Percentiles rank a stretch among this genome's conserved stretches.
Evolutionary conservation across 2,797 vertebrate genomes (phyloP).

Genomic region (Sarcophilus harrisii): DNA sequence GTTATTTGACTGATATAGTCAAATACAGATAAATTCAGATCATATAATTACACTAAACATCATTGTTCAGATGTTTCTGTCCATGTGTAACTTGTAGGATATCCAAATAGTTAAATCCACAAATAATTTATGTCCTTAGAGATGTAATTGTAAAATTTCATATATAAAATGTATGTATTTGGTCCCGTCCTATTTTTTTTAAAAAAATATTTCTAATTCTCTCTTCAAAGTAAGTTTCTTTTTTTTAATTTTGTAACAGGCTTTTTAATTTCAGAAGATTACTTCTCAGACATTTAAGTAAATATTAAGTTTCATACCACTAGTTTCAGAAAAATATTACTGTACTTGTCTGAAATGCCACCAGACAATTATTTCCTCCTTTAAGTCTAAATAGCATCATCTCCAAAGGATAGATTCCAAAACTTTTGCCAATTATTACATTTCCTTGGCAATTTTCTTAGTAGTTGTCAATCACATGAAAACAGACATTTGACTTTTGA

Average conservation of each 20-base stretch:
- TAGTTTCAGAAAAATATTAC: slow-evolving; percentile 20
- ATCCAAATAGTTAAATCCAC: background rate
- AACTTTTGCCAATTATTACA: slow-evolving; percentile 39
- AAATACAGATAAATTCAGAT: background rate
- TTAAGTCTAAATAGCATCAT: slow-evolving; percentile 1
- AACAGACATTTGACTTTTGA: slow-evolving; percentile 26
- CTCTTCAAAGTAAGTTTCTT: background rate
- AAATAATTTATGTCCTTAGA: slow-evolving; percentile 27
- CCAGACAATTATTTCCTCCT: slow-evolving; percentile 24
- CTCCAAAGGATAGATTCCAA: slow-evolving; percentile 34
- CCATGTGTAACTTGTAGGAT: background rate
- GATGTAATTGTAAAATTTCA: background rate
- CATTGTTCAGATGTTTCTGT: background rate
- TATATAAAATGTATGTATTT: background rate
- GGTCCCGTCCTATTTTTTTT: background rate
- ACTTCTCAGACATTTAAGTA: slow-evolving; percentile 38
- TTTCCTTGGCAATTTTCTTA: slow-evolving; percentile 52
- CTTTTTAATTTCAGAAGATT: slow-evolving; percentile 26
- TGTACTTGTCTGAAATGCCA: background rate
- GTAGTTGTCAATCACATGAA: slow-evolving; percentile 54
- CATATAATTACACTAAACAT: background rate
- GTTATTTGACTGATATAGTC: background rate
- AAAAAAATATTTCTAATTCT: slow-evolving; percentile 28
- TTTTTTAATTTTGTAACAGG: background rate
- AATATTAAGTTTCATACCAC: slow-evolving; percentile 26